Conservation (phyloP, 2,113 vertebrate species). For the Benitochromis conjunctus region DNA sequence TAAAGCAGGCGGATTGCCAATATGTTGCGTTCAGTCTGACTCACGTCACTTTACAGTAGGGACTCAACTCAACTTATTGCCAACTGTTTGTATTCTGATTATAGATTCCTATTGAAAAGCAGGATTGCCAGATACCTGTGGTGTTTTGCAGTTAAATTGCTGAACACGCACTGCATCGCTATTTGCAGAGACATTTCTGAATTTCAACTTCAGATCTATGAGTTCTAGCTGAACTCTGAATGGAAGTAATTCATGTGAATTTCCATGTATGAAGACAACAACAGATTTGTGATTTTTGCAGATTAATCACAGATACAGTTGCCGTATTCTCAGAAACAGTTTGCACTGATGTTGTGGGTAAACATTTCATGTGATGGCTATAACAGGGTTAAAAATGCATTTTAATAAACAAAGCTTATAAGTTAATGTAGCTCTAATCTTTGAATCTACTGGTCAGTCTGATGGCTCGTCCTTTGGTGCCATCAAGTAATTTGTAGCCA, state of each 20-base stretch:
- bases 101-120: background rate
- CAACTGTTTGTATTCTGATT: background rate
- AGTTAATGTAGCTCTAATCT: background rate
- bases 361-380: background rate
- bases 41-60: background rate
- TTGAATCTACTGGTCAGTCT: background rate
- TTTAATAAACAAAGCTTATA: background rate
- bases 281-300: background rate
- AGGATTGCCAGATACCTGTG: background rate
- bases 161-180: background rate
- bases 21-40: background rate
- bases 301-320: background rate
- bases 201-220: background rate
- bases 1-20: fast-evolving
- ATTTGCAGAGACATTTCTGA: background rate
- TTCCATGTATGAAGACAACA: background rate
- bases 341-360: background rate
- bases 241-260: background rate
- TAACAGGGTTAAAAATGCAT: background rate
- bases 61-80: background rate
- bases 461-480: background rate
- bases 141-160: background rate
- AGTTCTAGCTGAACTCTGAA: background rate
- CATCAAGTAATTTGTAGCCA: fast-evolving
- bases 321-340: background rate